Conservation (phyloP, 2,113 vertebrate genomes). For the Barnardius zonarius region DNA sequence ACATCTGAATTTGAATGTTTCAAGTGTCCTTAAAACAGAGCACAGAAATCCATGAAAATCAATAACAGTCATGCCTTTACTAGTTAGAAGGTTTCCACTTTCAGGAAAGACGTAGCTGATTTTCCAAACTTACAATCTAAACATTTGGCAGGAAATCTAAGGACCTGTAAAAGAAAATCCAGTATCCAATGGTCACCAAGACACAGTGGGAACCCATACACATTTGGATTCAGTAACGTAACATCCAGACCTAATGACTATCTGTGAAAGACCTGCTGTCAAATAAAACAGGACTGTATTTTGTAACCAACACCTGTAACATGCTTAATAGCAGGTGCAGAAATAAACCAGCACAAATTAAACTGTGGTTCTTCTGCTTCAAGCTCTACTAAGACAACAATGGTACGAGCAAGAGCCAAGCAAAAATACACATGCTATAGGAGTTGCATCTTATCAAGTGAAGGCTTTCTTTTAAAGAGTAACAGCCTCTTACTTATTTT, state of each 20-base stretch:
- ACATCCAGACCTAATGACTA: not conserved
- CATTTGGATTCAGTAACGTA: not conserved
- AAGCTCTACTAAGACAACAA: not conserved
- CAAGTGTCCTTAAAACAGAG: not conserved
- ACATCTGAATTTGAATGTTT: not conserved
- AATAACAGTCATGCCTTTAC: not conserved
- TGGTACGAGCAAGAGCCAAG: not conserved
- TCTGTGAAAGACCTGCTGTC: not conserved
- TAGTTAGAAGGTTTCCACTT: not conserved
- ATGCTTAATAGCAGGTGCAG: not conserved
- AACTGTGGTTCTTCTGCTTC: not conserved
- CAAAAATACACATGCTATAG: not conserved
- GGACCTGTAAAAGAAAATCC: not conserved
- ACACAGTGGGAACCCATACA: not conserved
- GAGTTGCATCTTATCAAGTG: not conserved
- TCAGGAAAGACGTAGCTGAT: not conserved
- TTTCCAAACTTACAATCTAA: not conserved
- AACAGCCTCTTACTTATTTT: not conserved
- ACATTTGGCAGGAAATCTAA: not conserved
- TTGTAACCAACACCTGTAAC: not conserved
- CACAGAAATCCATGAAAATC: not conserved
- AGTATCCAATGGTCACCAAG: not conserved
- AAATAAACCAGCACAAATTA: not conserved
- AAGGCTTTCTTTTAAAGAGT: not conserved
- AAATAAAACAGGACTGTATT: not conserved